phyloP scores from a whole-genome alignment of 2,797 vertebrate genomes.

The Staurois parvus region DNA sequence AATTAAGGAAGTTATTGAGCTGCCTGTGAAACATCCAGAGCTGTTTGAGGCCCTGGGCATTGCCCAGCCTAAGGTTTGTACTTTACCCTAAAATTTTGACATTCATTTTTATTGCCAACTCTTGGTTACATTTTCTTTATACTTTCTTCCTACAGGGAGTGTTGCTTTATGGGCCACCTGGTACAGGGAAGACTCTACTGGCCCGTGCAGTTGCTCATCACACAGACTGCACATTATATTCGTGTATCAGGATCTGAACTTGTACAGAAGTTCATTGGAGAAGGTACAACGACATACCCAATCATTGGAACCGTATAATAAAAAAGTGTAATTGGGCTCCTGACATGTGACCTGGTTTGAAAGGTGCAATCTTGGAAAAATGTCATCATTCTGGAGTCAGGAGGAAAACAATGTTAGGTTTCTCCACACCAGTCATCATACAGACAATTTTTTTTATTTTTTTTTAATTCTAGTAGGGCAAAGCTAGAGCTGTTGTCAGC shows the following conservation, averaged over 20 bases:
- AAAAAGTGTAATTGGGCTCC: too few species aligned
- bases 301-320: too few species aligned
- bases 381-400: too few species aligned
- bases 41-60: slow-evolving; percentile 97
- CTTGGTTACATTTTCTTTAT: neutral
- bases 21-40: slow-evolving; percentile 97
- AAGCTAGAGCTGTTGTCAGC: too few species aligned
- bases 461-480: too few species aligned
- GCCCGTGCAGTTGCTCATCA: slow-evolving; percentile 97
- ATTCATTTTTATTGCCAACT: too few species aligned
- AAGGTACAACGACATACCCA: slow-evolving; percentile 77
- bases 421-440: too few species aligned
- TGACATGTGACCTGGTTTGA: too few species aligned
- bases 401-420: too few species aligned
- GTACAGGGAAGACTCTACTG: slow-evolving; percentile 95
- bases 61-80: slow-evolving; percentile 93
- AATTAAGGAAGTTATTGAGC: slow-evolving; percentile 98
- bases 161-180: slow-evolving; percentile 93
- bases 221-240: slow-evolving; percentile 98
- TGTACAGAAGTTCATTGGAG: slow-evolving; percentile 98
- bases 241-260: slow-evolving; percentile 96
- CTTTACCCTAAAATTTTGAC: too few species aligned
- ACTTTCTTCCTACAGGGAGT: slow-evolving; percentile 82
- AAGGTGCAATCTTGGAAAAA: too few species aligned
- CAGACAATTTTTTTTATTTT: too few species aligned